Evolutionary conservation across 35 echinoderm and acorn worm genomes (phyloP).

Genomic region (Heliocidaris erythrogramma): DNA sequence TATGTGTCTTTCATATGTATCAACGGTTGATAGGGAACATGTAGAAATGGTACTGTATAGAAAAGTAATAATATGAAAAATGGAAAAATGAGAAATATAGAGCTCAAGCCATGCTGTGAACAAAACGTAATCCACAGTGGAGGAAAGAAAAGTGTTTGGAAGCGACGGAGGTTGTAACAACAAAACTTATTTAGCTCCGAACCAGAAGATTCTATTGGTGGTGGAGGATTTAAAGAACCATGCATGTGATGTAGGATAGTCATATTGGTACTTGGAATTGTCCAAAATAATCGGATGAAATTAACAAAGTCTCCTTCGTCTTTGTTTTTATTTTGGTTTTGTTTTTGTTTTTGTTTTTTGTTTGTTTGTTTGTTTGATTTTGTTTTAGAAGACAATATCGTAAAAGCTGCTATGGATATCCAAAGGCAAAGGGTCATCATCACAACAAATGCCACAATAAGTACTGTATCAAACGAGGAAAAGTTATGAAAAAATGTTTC

Average conservation of each 20-base stretch:
- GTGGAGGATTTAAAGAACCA: not conserved
- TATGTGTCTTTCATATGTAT: not conserved
- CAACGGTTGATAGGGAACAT: not conserved
- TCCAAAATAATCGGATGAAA: not conserved
- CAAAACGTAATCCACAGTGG: not conserved
- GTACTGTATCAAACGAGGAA: not conserved
- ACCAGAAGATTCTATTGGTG: not conserved
- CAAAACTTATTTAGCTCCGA: not conserved
- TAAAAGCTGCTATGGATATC: not conserved
- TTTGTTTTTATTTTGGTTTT: too few species aligned
- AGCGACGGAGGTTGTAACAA: not conserved
- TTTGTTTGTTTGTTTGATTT: too few species aligned
- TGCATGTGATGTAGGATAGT: not conserved
- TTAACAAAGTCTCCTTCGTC: not conserved
- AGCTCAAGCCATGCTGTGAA: not conserved
- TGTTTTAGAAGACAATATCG: not conserved
- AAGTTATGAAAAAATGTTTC: not conserved
- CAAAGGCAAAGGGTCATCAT: not conserved
- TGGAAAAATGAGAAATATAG: not conserved
- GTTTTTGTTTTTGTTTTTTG: too few species aligned
- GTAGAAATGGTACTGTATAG: not conserved
- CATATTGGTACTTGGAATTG: not conserved
- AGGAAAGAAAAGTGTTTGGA: not conserved
- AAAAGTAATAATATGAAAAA: not conserved
- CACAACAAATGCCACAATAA: not conserved